Conservation (phyloP, 2,888 invertebrate species). For the Macrosoma leucophasiata region DNA sequence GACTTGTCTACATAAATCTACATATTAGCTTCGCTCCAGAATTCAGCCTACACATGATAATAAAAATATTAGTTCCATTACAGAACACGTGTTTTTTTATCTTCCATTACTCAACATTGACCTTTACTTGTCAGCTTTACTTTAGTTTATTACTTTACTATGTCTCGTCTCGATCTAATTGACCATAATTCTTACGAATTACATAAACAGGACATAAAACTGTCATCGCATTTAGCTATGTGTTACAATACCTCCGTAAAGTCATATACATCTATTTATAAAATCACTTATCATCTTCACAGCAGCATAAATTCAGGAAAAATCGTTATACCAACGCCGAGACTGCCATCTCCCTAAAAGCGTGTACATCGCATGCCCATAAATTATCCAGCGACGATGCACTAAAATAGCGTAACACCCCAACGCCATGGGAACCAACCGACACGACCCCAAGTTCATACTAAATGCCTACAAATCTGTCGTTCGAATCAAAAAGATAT, state of each 20-base stretch:
- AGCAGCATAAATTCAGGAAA: constrained; percentile 53
- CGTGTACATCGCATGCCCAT: constrained; percentile 60
- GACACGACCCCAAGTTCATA: constrained; percentile 40
- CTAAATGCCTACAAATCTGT: constrained; percentile 68
- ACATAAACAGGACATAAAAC: neutral
- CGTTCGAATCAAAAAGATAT: constrained; percentile 67
- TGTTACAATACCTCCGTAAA: constrained; percentile 1
- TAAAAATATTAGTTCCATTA: too few relatives aligned
- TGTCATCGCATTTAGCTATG: constrained; percentile 5
- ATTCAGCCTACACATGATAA: too few relatives aligned
- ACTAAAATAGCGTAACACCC: constrained; percentile 74
- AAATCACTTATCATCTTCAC: constrained; percentile 43
- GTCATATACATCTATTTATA: constrained; percentile 19
- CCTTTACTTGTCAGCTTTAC: neutral
- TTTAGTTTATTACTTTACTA: too few relatives aligned
- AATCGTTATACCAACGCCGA: constrained; percentile 48
- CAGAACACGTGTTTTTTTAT: too few relatives aligned
- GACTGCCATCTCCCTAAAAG: constrained; percentile 59
- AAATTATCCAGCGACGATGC: constrained; percentile 66
- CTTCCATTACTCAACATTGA: too few relatives aligned
- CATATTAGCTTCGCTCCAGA: too few relatives aligned
- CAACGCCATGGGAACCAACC: constrained; percentile 64
- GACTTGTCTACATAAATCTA: too few relatives aligned
- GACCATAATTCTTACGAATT: too few relatives aligned
- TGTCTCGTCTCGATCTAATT: too few relatives aligned